Percentiles rank a stretch among this genome's conserved stretches.
phyloP scores from a whole-genome alignment of 2,113 vertebrate genomes.

The Echinops telfairi region DNA sequence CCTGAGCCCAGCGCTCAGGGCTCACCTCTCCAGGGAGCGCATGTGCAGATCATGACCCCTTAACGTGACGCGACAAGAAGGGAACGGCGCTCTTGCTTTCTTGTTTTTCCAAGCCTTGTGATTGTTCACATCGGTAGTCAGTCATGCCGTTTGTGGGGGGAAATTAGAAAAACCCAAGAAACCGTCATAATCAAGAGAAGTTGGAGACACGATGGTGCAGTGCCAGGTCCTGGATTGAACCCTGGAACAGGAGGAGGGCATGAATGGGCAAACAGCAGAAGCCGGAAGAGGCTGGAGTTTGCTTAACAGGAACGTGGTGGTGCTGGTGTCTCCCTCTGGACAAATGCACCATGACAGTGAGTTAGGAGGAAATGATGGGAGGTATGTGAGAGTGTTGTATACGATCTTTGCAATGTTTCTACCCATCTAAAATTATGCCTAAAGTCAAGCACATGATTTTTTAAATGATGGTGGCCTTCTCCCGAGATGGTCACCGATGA shows the following conservation, averaged over 20 bases:
- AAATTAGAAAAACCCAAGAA: not conserved
- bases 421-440: not conserved
- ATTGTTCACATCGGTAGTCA: no score
- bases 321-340: not conserved
- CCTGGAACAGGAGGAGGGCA: not conserved
- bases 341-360: not conserved
- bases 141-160: no score
- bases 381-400: not conserved
- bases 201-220: not conserved
- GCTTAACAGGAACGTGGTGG: not conserved
- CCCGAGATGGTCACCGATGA: not conserved
- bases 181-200: no score
- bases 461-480: not conserved
- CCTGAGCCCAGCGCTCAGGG: not conserved
- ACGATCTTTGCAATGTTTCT: not conserved
- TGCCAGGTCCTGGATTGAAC: not conserved
- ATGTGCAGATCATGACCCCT: fast-evolving
- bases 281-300: not conserved
- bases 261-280: not conserved
- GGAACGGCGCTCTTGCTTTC: no score
- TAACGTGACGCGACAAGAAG: not conserved
- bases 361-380: not conserved
- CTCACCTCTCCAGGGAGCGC: fast-evolving
- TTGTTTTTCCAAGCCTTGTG: no score
- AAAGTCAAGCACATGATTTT: not conserved